Conservation (phyloP, 2,113 vertebrate genomes). For the Chamaetylas fuelleborni region DNA sequence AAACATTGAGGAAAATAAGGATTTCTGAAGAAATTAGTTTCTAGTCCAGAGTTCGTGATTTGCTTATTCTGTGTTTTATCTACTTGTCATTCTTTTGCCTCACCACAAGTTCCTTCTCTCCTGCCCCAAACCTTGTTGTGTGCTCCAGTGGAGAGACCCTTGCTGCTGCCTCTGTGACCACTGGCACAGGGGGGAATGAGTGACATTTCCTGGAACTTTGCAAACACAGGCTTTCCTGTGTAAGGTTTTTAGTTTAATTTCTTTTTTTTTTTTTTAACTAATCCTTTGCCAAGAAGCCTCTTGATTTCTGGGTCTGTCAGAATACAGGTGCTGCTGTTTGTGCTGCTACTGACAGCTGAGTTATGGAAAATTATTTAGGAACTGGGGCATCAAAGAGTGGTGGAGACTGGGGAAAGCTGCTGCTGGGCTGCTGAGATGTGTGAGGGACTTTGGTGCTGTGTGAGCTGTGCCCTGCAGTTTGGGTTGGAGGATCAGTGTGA, state of each 20-base stretch:
- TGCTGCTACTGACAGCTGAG: neutral
- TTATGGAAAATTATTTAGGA: neutral
- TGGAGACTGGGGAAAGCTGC: neutral
- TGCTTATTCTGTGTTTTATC: neutral
- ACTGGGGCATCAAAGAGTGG: neutral
- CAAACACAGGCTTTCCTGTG: neutral
- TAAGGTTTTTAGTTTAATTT: neutral
- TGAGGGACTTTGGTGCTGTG: neutral
- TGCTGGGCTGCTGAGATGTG: neutral
- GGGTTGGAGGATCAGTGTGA: neutral
- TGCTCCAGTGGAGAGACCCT: neutral
- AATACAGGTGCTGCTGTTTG: neutral
- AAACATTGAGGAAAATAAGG: neutral
- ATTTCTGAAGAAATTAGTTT: neutral
- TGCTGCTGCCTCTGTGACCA: neutral
- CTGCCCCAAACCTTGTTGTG: neutral
- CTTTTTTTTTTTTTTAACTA: neutral
- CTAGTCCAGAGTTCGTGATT: neutral
- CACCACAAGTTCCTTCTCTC: conserved; percentile 40
- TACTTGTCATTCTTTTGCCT: neutral
- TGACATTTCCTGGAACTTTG: neutral
- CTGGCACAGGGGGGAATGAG: neutral
- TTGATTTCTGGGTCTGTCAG: neutral
- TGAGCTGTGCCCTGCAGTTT: neutral
- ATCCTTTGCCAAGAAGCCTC: neutral